Conservation (phyloP, 2,113 vertebrate genomes). For the Brachyhypopomus occidentalis region DNA sequence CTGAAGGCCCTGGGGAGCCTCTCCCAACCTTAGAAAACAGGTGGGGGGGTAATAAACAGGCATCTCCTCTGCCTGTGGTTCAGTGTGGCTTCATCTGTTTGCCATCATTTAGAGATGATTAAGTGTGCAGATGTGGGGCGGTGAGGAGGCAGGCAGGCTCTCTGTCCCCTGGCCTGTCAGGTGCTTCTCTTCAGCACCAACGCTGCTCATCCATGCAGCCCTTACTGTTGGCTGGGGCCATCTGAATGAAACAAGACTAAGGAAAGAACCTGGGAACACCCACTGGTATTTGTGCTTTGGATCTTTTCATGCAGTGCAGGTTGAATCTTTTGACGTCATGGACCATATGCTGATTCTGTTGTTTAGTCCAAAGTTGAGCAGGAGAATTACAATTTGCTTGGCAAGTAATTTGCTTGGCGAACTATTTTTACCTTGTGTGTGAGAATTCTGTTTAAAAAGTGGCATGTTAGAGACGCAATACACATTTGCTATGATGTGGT, state of each 20-base stretch:
- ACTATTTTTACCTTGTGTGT: background rate
- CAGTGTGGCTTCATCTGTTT: constrained; percentile 50
- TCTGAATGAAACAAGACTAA: background rate
- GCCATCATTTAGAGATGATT: constrained; percentile 65
- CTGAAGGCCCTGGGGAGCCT: background rate
- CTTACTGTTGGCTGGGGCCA: background rate
- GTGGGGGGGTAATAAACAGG: background rate
- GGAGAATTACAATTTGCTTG: constrained; percentile 15
- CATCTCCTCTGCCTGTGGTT: constrained; percentile 42
- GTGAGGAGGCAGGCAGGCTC: constrained; percentile 39
- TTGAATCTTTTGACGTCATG: background rate
- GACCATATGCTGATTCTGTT: background rate
- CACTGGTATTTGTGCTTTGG: background rate
- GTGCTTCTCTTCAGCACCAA: background rate
- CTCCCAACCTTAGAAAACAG: background rate
- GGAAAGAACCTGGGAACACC: background rate
- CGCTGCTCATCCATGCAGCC: background rate
- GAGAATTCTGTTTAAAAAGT: background rate
- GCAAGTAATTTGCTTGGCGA: background rate
- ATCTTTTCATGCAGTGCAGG: background rate
- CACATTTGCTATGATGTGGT: background rate
- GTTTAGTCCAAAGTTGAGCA: background rate
- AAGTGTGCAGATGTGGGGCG: constrained; percentile 49
- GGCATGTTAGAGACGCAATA: background rate
- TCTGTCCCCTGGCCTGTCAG: background rate